Evolutionary conservation across 2,113 vertebrate genomes (phyloP), one percentile per base, ranked within the genome.

Genomic region (Elgaria multicarinata): DNA sequence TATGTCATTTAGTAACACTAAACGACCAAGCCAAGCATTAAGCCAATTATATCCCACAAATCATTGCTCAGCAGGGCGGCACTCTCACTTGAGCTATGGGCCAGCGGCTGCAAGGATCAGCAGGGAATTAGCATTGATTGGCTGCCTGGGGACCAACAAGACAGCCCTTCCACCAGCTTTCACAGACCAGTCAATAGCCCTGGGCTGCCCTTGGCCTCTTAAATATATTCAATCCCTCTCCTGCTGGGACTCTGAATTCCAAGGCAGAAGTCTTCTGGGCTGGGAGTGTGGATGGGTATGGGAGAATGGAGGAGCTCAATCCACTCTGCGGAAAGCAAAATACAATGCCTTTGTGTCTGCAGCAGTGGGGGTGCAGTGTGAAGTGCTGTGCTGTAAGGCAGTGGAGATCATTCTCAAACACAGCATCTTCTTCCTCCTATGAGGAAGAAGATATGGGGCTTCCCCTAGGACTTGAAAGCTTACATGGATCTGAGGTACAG

Each of bases 41-140:
- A 93, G 71, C 71, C 94, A 93, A 91, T 95, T 94, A 90, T 79
- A 93, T 88, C n/a, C 91, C 86, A 89, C 85, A 93, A 93, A 92
- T 88, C 91, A 55, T 8, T 50, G 87, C 89, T 50, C 74, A 67
- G 93, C 85, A 82, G 64, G 0, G 1, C 46, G 79, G 44, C n/a
- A 3, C 87, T 90, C 76, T 39, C 22, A 53, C 88, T 91, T 71
- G 84, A 83, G 83, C 92, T 86, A 90, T 12, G 78, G 91, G 71
- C 89, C 89, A 75, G 83, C 1, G 58, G 39, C 83, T 0, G 0
- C 5, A 1, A 83, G 79, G 87, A 91, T 72, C 0, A 1, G 55
- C 77, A 0, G n/a, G 77, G 88, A 94, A 93, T 83, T 85, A 93
- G 86, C 91, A 92, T 2, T 28, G 89, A 94, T 91, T 0, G 0